Percentiles rank a stretch among this genome's conserved stretches.
These are phyloP conservation scores for Kuschelorhynchus macadamiae DNA, from an alignment of 2,888 invertebrate species.

Conservation along the genomic window DNA sequence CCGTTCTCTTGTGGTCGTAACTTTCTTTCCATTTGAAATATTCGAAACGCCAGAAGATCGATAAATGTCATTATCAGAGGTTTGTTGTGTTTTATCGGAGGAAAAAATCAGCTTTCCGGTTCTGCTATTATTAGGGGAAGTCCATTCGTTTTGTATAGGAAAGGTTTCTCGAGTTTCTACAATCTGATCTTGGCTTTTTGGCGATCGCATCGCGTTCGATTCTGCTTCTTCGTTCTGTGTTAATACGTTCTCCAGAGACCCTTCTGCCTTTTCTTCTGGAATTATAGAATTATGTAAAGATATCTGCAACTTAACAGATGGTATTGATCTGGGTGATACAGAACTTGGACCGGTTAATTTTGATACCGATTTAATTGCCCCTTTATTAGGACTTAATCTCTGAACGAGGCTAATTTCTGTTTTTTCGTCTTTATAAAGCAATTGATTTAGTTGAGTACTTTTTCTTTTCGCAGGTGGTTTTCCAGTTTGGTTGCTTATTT, in stretches of 20 bases:
- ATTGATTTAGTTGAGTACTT: slow-evolving; percentile 36
- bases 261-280: slow-evolving; percentile 17
- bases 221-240: background rate
- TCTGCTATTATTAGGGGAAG: slow-evolving; percentile 6
- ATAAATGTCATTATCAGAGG: slow-evolving; percentile 49
- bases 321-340: slow-evolving; percentile 14
- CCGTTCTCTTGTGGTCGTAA: background rate
- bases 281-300: slow-evolving; percentile 41
- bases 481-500: background rate
- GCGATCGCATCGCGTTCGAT: slow-evolving; percentile 24
- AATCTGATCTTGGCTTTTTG: slow-evolving; percentile 43
- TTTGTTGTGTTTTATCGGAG: slow-evolving; percentile 50
- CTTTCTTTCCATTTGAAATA: no score
- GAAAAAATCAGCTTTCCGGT: slow-evolving; percentile 29
- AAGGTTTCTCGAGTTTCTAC: slow-evolving; percentile 42
- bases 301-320: slow-evolving; percentile 40
- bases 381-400: slow-evolving; percentile 27
- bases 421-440: slow-evolving; percentile 47
- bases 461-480: background rate
- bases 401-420: slow-evolving; percentile 46
- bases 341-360: no score
- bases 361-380: background rate
- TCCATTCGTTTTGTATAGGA: slow-evolving; percentile 23
- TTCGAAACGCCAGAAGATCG: slow-evolving; percentile 4
- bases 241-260: background rate